A percentile compares a stretch with the other conserved stretches of the same genome.
Evolutionary conservation across 2,113 vertebrate genomes (phyloP).

Genomic region (Empidonax alnorum): DNA sequence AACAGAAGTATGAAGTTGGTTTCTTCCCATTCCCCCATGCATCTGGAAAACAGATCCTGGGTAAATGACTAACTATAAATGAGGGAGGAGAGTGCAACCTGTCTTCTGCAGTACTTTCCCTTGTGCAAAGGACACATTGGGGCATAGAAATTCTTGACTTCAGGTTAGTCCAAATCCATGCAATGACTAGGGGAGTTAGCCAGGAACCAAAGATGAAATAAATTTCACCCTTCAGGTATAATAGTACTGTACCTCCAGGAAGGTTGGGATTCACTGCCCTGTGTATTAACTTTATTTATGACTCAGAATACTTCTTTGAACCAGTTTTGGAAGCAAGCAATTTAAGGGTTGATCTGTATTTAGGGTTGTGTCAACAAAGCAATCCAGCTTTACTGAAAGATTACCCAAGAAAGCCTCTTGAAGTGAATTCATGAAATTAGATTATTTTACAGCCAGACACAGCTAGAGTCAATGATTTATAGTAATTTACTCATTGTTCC

Average conservation of each 20-base stretch:
- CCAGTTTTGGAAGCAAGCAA: background rate
- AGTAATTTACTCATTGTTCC: background rate
- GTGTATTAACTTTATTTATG: background rate
- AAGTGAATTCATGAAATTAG: background rate
- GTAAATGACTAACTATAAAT: background rate
- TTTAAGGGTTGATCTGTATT: background rate
- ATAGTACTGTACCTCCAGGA: background rate
- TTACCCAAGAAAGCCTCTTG: background rate
- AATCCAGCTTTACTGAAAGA: slow-evolving; percentile 2
- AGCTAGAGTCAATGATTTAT: background rate
- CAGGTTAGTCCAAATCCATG: background rate
- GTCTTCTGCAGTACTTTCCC: background rate
- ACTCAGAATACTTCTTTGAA: background rate
- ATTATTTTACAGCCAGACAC: slow-evolving; percentile 1
- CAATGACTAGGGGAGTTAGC: background rate
- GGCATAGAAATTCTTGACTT: background rate
- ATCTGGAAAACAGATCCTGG: background rate
- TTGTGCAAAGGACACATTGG: background rate
- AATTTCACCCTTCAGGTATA: background rate
- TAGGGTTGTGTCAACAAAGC: background rate
- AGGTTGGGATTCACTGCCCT: background rate
- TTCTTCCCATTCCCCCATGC: background rate
- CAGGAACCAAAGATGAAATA: background rate
- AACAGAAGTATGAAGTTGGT: background rate
- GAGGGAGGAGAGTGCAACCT: fast-evolving